Conservation (phyloP, 2,888 invertebrate genomes). For the Drosophila pseudotalamancana region DNA sequence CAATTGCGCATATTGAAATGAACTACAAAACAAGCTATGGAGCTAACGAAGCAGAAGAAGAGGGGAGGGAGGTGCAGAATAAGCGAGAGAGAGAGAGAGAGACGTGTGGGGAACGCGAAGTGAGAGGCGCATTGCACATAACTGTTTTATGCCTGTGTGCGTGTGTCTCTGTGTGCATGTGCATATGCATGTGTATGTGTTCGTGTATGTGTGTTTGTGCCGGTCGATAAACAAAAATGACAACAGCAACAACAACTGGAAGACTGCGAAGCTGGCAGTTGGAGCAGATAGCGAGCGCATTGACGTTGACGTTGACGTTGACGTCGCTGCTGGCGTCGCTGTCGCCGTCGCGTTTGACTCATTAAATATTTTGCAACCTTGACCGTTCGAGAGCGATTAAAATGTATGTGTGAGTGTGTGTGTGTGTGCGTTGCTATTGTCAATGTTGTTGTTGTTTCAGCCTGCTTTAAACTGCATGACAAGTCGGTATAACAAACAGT, state of each 20-base stretch:
- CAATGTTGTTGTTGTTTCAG: conserved; percentile 3
- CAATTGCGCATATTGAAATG: conserved; percentile 34
- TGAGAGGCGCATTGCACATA: conserved; percentile 32
- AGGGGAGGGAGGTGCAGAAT: not conserved
- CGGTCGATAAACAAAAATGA: conserved; percentile 63
- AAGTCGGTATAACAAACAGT: conserved; percentile 4
- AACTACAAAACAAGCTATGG: conserved; percentile 8
- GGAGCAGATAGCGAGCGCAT: conserved; percentile 49
- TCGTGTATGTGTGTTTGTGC: conserved; percentile 26
- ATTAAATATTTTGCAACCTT: conserved; percentile 81
- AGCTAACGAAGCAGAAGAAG: not conserved
- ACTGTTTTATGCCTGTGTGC: conserved; percentile 23
- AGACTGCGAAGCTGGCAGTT: conserved; percentile 44
- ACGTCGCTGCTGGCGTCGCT: conserved; percentile 16
- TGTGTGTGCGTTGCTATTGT: conserved; percentile 39
- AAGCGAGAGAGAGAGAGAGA: not conserved
- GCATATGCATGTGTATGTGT: not conserved
- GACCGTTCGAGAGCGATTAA: conserved; percentile 81
- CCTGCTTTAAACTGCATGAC: conserved; percentile 22
- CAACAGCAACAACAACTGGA: conserved; percentile 45
- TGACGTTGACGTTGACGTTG: conserved; percentile 16
- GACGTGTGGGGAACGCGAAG: not conserved
- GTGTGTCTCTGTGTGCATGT: not conserved
- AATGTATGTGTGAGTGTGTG: conserved; percentile 35
- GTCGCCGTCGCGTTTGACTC: conserved; percentile 68